Percentiles rank a stretch among this genome's conserved stretches.
Conservation (phyloP, 2,888 invertebrate species). For the Sepiola atlantica region DNA sequence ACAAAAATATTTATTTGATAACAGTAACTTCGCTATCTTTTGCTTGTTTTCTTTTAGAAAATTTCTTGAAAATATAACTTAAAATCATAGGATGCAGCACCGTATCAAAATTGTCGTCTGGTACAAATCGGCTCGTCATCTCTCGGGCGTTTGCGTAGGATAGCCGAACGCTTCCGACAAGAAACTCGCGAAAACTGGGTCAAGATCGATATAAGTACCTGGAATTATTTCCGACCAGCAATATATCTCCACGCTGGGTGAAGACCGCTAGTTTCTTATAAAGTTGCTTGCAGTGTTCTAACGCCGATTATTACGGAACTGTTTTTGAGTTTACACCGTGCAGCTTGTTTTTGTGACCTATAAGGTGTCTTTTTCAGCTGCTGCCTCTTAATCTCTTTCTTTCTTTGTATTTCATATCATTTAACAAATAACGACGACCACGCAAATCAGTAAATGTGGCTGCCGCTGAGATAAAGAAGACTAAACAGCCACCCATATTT, state of each 20-base stretch:
- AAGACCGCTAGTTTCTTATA: background rate
- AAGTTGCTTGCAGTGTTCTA: background rate
- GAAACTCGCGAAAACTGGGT: too few relatives aligned
- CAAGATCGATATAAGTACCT: too few relatives aligned
- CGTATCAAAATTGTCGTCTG: too few relatives aligned
- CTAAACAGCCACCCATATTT: background rate
- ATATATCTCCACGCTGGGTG: background rate
- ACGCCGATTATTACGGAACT: background rate
- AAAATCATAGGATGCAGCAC: too few relatives aligned
- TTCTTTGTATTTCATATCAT: background rate
- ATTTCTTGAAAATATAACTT: too few relatives aligned
- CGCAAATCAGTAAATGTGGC: background rate
- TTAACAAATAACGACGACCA: background rate
- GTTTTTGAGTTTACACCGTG: background rate
- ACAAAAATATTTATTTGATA: too few relatives aligned
- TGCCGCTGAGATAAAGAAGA: background rate
- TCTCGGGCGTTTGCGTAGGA: too few relatives aligned
- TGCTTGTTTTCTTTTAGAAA: too few relatives aligned
- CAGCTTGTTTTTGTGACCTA: background rate
- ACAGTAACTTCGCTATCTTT: too few relatives aligned
- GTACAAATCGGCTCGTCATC: too few relatives aligned
- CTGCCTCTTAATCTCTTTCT: background rate
- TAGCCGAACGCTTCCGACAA: too few relatives aligned
- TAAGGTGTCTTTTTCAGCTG: background rate
- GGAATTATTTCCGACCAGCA: background rate